Percentiles rank a stretch among this genome's conserved stretches.
phyloP scores from a whole-genome alignment of 2,113 vertebrate genomes.

The Oreotrochilus melanogaster region DNA sequence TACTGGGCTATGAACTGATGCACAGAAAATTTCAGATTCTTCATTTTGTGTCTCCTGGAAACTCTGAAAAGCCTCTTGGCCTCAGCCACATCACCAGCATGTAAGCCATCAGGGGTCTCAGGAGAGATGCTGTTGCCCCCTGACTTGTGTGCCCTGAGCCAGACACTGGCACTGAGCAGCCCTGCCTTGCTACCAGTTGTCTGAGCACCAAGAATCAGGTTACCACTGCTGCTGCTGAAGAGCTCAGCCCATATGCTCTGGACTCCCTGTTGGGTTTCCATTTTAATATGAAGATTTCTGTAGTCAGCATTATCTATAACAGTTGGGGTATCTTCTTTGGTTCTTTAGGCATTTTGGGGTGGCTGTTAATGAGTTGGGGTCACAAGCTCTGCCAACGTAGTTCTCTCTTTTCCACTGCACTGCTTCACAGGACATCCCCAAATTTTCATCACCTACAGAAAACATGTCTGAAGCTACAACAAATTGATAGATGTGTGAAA shows the following conservation, averaged over 20 bases:
- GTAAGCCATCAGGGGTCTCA: rapidly evolving
- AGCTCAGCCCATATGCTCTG: not conserved
- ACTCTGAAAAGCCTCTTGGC: not conserved
- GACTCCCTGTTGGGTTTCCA: not conserved
- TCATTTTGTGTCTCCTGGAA: not conserved
- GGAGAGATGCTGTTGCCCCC: not conserved
- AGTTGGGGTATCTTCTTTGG: not conserved
- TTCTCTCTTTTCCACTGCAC: not conserved
- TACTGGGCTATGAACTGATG: not conserved
- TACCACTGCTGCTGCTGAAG: not conserved
- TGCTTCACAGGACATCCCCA: not conserved
- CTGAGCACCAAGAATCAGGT: not conserved
- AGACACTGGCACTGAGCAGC: not conserved
- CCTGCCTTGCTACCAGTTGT: rapidly evolving
- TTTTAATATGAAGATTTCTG: not conserved
- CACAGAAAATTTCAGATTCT: not conserved
- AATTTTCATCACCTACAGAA: not conserved
- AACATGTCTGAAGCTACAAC: not conserved
- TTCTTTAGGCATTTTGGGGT: not conserved
- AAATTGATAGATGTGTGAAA: not conserved
- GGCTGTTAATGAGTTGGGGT: not conserved
- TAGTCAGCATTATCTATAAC: not conserved
- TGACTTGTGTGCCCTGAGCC: not conserved
- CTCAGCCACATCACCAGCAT: not conserved
- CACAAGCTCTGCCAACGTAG: not conserved